These are phyloP conservation scores for Catocala sponsa DNA, from an alignment of 2,888 invertebrate genomes.

Conservation along the genomic window DNA sequence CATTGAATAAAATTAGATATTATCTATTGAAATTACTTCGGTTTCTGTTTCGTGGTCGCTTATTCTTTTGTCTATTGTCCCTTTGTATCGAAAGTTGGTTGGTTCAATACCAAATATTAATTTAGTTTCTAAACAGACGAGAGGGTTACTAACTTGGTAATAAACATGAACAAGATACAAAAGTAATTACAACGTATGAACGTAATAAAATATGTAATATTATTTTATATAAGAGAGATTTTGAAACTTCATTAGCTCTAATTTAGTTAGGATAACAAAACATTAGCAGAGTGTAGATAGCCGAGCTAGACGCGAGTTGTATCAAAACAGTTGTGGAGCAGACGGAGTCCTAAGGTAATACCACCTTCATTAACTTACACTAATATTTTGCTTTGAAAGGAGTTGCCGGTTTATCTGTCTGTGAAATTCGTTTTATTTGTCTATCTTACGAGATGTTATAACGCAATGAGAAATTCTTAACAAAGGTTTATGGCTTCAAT, in stretches of 20 bases:
- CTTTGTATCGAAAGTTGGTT: constrained; percentile 37
- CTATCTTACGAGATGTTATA: constrained; percentile 66
- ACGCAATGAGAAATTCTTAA: constrained; percentile 77
- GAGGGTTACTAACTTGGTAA: constrained; percentile 5
- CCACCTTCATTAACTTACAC: constrained; percentile 57
- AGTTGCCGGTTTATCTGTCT: constrained; percentile 50
- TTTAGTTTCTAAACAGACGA: constrained; percentile 20
- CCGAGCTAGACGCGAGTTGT: constrained; percentile 31
- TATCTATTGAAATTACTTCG: constrained; percentile 34
- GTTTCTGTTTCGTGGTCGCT: constrained; percentile 35
- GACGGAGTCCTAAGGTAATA: constrained; percentile 54
- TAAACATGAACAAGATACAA: constrained; percentile 2
- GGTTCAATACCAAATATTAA: constrained; percentile 34
- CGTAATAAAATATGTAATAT: constrained; percentile 4
- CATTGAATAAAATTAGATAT: constrained; percentile 30
- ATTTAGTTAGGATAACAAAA: constrained; percentile 40
- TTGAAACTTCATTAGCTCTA: constrained; percentile 27
- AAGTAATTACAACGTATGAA: constrained; percentile 1
- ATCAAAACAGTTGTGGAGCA: constrained; percentile 47
- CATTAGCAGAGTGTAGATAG: constrained; percentile 31
- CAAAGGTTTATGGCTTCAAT: constrained; percentile 81
- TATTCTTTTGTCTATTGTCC: constrained; percentile 69
- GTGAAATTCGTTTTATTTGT: constrained; percentile 65
- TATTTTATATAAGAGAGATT: constrained; percentile 32
- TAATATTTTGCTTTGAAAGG: constrained; percentile 62